Evolutionary conservation across 2,888 invertebrate genomes (phyloP), one percentile per base, ranked within the genome.

Genomic region (Busseola fusca): DNA sequence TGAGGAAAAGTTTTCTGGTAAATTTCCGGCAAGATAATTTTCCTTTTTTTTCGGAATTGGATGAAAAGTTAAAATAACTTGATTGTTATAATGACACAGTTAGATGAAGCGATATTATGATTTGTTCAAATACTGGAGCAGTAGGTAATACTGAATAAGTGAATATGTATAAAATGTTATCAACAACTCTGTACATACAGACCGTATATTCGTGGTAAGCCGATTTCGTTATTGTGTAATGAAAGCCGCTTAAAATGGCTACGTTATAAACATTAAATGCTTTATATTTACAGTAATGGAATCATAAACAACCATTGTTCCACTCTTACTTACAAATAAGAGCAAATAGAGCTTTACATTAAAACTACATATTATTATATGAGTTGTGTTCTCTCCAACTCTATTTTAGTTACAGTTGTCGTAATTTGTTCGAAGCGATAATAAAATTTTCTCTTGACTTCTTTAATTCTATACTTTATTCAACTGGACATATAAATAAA

Each of bases 221-320:
- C 40, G 5, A 69, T 67, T 64, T 59, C 1, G 14, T 40, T 59
- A 50, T 42, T 42, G 45, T 18, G 1, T 40, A 37, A 34, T 34
- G 14, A 45, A 6, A 25, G 14, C 18, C 37, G 18, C 25, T 42
- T 45, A 45, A 60, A 73, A 57, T 50, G 3, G 25, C 34, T 56
- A 64, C 30, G 37, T 69, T 56, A 27, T 64, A 64, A 67, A 52
- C 59, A 78, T 57, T 69, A 52, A 64, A 78, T 37, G 64, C 58
- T 57, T 64, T 57, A 69, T 37, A 66, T 64, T 64, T 37, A 76
- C 70, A 65, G 65, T 54, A 76, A 76, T 67, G 52, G 57, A 69
- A 76, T 52, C 50, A 63, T 63, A 72, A 76, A 80, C 64, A 72
- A 25, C 69, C 66, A 80, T 80, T 80, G 80, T 80, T 76, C 57